Conservation (phyloP, 2,113 vertebrate genomes). For the Dasyprocta punctata region DNA sequence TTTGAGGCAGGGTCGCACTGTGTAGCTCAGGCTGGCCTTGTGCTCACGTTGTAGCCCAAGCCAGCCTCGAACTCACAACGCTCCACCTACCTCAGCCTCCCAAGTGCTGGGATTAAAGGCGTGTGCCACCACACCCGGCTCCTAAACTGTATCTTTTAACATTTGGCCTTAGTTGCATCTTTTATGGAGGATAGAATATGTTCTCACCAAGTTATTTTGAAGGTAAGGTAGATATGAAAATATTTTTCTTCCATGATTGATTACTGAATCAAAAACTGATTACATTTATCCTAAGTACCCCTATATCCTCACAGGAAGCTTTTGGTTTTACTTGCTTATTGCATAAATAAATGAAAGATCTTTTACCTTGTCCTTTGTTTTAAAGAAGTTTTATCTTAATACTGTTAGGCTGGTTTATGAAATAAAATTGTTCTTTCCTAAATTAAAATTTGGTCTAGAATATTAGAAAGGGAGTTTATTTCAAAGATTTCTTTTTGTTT, state of each 20-base stretch:
- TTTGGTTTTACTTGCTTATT: background rate
- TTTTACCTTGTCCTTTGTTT: background rate
- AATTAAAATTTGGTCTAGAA: background rate
- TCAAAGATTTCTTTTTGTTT: background rate
- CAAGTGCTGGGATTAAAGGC: too few species aligned
- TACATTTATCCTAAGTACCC: background rate
- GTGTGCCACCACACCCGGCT: too few species aligned
- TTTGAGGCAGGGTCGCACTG: too few species aligned
- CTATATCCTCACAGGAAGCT: background rate
- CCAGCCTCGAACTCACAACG: too few species aligned
- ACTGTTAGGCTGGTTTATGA: background rate
- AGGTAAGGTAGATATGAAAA: background rate
- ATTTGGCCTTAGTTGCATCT: background rate
- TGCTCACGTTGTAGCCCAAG: too few species aligned
- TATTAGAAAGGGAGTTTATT: constrained; percentile 1
- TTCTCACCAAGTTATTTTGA: constrained; percentile 28
- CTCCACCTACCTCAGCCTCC: too few species aligned
- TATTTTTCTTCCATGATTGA: background rate
- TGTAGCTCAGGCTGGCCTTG: too few species aligned
- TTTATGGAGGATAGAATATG: background rate
- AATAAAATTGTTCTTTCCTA: constrained; percentile 14
- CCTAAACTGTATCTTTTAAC: background rate
- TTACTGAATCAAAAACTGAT: constrained; percentile 24
- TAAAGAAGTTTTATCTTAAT: background rate
- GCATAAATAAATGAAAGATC: background rate